Base-by-base conservation (phyloP, 1,140 invertebrate genomes). In the Leucophenga varia region DNA sequence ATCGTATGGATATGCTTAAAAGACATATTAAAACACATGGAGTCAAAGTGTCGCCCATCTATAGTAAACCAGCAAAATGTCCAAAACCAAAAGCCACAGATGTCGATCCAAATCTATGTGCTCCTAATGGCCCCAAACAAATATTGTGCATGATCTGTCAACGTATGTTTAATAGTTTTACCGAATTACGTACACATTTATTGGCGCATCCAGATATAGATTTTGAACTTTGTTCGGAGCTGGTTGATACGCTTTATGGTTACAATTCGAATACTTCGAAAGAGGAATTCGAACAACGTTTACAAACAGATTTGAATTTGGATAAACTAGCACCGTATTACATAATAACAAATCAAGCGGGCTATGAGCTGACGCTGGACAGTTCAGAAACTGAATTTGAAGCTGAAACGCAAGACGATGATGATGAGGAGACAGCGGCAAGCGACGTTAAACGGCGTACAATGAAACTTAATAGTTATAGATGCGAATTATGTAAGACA, bases 401-500 rank as follows among this genome's bases (percentile, higher is more conserved):
- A 5, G 8, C 16, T 37, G 17, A 37, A 6, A 25, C 10, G 22
- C 13, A 16, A 37, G 17, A 8, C 16, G 35, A 8, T 8, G 35
- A 37, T 17, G 9, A n/a, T n/a, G n/a, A 6, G 8, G 8, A 19
- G 35, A 17, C 6, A 17, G 17, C 35, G 35, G 6, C 22, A 25
- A 25, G n/a, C n/a, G n/a, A n/a, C n/a, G n/a, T n/a, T n/a, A n/a
- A n/a, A n/a, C n/a, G n/a, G n/a, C n/a, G n/a, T n/a, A n/a, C n/a
- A n/a, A n/a, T n/a, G 2, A 13, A 64, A 13, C 47, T 55, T 0
- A 25, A 10, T 25, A 25, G 10, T 10, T 21, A 20, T 12, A 3
- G 3, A 12, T 21, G 35, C 17, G 35, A 37, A 17, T 16, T 37
- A 12, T 37, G 35, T 22, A 6, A 3, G 6, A 64, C 6, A 8